Percentiles rank a stretch among this genome's conserved stretches.
Evolutionary conservation across 2,888 invertebrate genomes (phyloP).

Genomic region (Rhamnusium bicolor): DNA sequence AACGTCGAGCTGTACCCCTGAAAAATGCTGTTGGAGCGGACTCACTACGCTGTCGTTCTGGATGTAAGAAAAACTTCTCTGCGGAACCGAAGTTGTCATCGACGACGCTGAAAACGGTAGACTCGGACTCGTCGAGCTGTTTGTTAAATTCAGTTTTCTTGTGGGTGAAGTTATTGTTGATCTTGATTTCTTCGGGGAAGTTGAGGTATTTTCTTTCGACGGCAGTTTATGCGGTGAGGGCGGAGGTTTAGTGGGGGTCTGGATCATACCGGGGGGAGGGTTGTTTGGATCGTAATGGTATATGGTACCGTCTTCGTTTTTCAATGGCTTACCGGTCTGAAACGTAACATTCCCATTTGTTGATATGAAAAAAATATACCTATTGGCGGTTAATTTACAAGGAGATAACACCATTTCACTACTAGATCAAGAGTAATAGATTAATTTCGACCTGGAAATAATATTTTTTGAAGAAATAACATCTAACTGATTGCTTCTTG

Average conservation of each 20-base stretch:
- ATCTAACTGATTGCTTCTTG: too few species aligned
- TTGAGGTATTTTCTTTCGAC: conserved; percentile 37
- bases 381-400: too few species aligned
- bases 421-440: too few species aligned
- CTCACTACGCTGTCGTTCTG: conserved; percentile 30
- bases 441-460: too few species aligned
- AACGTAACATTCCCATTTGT: too few species aligned
- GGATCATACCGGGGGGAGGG: conserved; percentile 72
- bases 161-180: conserved; percentile 55
- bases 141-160: conserved; percentile 61
- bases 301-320: conserved; percentile 83
- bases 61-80: conserved; percentile 28
- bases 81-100: conserved; percentile 42
- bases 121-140: conserved; percentile 68
- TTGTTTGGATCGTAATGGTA: conserved; percentile 85
- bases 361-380: too few species aligned
- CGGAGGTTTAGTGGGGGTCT: conserved; percentile 48
- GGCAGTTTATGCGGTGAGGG: conserved; percentile 35
- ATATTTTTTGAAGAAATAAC: too few species aligned
- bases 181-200: conserved; percentile 59
- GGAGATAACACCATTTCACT: too few species aligned
- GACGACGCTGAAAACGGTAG: conserved; percentile 66
- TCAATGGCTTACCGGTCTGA: conserved; percentile 82
- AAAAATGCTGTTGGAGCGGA: conserved; percentile 52
- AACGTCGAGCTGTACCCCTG: conserved; percentile 51